Evolutionary conservation across 1,140 invertebrate genomes (phyloP).

Genomic region (Musca domestica): DNA sequence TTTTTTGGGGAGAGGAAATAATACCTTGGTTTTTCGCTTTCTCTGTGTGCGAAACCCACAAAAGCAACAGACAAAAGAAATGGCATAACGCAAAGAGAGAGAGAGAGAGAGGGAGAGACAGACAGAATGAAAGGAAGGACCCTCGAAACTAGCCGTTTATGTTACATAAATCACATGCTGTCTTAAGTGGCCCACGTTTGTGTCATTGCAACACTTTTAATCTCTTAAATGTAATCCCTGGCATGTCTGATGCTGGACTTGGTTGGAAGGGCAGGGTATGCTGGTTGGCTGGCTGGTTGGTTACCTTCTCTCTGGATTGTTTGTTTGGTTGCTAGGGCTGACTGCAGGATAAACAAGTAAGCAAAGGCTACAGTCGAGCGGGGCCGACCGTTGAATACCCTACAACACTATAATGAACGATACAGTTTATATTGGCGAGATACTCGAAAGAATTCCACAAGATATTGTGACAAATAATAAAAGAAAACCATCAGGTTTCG

Average conservation of each 20-base stretch:
- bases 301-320: background rate
- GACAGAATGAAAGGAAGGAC: background rate
- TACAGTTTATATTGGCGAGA: too few relatives aligned
- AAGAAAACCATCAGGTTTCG: too few relatives aligned
- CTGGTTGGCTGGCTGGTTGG: background rate
- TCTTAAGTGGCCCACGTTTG: slow-evolving; percentile 21
- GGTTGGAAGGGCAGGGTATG: too few relatives aligned
- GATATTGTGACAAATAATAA: too few relatives aligned
- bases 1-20: too few relatives aligned
- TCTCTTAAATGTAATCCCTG: slow-evolving; percentile 19
- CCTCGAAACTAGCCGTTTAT: background rate
- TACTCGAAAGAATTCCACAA: too few relatives aligned
- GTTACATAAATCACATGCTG: slow-evolving; percentile 17
- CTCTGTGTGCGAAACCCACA: background rate
- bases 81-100: too few relatives aligned
- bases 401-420: too few relatives aligned
- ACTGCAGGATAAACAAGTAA: background rate
- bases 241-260: too few relatives aligned
- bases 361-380: too few relatives aligned
- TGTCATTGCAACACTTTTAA: slow-evolving; percentile 22
- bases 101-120: background rate
- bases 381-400: too few relatives aligned
- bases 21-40: too few relatives aligned
- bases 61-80: background rate
- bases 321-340: background rate